Percentiles rank a stretch among this genome's conserved stretches.
These are phyloP conservation scores for Drosophila incognita DNA, from an alignment of 2,888 invertebrate species.

Conservation along the genomic window DNA sequence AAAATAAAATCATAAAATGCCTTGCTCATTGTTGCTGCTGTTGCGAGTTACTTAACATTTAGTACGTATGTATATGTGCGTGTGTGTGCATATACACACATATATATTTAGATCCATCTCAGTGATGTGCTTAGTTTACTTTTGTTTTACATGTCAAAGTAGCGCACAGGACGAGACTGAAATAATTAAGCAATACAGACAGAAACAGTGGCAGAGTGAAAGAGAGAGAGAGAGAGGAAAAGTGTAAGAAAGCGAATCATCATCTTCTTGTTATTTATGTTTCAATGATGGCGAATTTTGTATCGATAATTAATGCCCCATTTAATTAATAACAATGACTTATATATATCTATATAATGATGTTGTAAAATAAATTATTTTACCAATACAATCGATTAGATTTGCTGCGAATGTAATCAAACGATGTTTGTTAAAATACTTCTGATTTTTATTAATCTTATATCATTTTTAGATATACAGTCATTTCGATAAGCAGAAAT, in stretches of 20 bases:
- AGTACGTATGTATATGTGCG: not conserved
- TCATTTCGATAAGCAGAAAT: not conserved
- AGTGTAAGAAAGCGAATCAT: not conserved
- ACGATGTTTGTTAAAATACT: not conserved
- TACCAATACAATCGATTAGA: not conserved
- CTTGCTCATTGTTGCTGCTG: conserved; percentile 43
- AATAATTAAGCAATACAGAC: conserved; percentile 6
- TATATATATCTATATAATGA: not conserved
- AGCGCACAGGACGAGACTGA: conserved; percentile 36
- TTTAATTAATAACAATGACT: not conserved
- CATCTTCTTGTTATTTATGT: not conserved
- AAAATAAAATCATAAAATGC: conserved; percentile 77
- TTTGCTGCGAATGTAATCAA: not conserved
- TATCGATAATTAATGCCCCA: not conserved
- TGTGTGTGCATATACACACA: not conserved
- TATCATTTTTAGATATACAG: not conserved
- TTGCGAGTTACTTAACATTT: conserved; percentile 39
- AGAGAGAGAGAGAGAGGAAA: not conserved
- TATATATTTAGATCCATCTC: conserved; percentile 20
- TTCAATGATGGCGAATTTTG: not conserved
- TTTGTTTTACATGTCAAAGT: conserved; percentile 50
- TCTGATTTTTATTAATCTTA: not conserved
- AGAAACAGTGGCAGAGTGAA: not conserved
- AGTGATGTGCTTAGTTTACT: conserved; percentile 33
- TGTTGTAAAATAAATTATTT: not conserved